phyloP scores from a whole-genome alignment of 1,140 invertebrate genomes.

The Riptortus pedestris region DNA sequence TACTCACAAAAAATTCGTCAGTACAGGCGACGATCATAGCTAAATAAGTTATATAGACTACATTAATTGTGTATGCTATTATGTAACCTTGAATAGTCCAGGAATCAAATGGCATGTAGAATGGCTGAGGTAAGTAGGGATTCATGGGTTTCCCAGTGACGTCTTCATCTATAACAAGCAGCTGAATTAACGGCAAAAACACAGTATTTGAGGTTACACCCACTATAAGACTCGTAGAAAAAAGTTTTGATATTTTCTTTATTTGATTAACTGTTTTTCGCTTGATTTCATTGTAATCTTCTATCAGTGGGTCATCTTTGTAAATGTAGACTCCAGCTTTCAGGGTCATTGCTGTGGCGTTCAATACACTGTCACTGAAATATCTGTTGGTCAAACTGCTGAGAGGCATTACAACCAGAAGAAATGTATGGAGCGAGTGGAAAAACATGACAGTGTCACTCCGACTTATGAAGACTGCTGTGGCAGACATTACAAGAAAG shows the following conservation, averaged over 20 bases:
- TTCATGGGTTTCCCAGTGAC: background rate
- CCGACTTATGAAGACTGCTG: background rate
- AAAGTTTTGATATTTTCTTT: background rate
- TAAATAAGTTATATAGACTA: background rate
- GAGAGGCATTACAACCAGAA: background rate
- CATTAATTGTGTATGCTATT: background rate
- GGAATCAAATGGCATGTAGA: background rate
- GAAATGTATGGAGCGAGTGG: background rate
- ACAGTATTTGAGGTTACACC: background rate
- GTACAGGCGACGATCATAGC: background rate
- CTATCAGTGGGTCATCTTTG: background rate
- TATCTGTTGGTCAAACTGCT: background rate
- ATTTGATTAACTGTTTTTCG: background rate
- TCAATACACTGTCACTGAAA: background rate
- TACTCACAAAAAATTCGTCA: background rate
- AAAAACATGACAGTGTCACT: background rate
- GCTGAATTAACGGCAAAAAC: background rate
- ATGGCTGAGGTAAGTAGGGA: background rate
- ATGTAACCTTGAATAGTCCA: constrained; percentile 36
- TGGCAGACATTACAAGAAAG: background rate
- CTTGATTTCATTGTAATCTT: background rate
- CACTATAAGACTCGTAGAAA: background rate
- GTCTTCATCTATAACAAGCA: background rate
- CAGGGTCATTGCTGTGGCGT: background rate
- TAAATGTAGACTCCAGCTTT: background rate